Conservation (phyloP, 2,113 vertebrate genomes). For the Nymphicus hollandicus region DNA sequence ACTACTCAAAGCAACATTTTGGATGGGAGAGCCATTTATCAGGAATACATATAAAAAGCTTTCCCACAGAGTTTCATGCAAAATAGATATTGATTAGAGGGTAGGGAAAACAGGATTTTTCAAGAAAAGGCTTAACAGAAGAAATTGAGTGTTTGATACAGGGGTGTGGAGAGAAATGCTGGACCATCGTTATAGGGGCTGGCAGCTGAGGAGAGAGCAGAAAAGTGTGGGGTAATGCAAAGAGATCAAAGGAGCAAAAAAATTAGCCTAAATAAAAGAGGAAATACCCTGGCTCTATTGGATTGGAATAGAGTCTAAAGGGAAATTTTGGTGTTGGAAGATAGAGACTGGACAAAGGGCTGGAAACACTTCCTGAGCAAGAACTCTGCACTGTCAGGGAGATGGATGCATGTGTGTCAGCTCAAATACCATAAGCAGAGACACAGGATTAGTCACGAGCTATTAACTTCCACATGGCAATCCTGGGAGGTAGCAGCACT, state of each 20-base stretch:
- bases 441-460: background rate
- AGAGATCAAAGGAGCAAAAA: background rate
- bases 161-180: background rate
- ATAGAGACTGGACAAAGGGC: background rate
- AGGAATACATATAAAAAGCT: background rate
- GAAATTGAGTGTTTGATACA: background rate
- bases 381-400: background rate
- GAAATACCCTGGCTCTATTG: background rate
- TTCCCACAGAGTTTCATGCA: background rate
- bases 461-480: background rate
- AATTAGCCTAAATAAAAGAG: background rate
- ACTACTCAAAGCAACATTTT: background rate
- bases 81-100: background rate
- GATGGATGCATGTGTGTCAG: background rate
- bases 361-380: background rate
- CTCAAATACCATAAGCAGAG: background rate
- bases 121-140: background rate
- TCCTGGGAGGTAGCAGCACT: background rate
- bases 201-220: background rate
- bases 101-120: background rate
- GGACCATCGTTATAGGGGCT: background rate
- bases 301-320: background rate
- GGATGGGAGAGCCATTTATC: background rate
- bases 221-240: background rate
- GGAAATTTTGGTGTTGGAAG: background rate